Conservation (phyloP, 2,113 vertebrate genomes). For the Lipophrys pholis region DNA sequence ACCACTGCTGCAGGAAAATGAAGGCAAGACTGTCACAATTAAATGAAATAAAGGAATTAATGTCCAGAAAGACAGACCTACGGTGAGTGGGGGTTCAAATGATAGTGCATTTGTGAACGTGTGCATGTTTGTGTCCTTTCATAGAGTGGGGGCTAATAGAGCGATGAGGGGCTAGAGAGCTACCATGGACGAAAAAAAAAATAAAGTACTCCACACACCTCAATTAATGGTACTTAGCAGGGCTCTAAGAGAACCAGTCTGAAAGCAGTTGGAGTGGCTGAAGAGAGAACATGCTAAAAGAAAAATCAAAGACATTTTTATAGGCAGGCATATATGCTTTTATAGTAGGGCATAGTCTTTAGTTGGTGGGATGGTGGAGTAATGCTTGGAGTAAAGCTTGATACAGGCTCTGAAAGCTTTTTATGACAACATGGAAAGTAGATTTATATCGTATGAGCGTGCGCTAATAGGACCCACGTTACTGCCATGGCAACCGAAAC, state of each 20-base stretch:
- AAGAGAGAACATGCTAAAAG: slow-evolving; percentile 44
- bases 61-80: neutral
- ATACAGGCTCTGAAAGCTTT: slow-evolving; percentile 59
- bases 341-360: slow-evolving; percentile 39
- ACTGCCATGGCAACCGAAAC: slow-evolving; percentile 75
- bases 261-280: slow-evolving; percentile 71
- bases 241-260: slow-evolving; percentile 46
- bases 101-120: slow-evolving; percentile 10
- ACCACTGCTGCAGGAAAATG: slow-evolving; percentile 21
- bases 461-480: slow-evolving; percentile 75
- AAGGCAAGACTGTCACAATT: slow-evolving; percentile 33
- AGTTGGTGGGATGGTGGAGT: slow-evolving; percentile 21
- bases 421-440: slow-evolving; percentile 65
- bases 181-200: slow-evolving; percentile 38
- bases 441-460: slow-evolving; percentile 38
- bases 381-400: slow-evolving; percentile 35
- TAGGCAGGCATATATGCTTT: slow-evolving; percentile 44
- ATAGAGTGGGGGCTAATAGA: neutral
- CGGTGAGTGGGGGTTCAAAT: neutral
- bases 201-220: slow-evolving; percentile 52
- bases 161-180: slow-evolving; percentile 31
- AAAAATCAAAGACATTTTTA: slow-evolving; percentile 68
- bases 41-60: slow-evolving; percentile 31
- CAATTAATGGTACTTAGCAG: slow-evolving; percentile 73
- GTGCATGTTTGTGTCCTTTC: slow-evolving; percentile 21